Base-by-base conservation (phyloP, 2,113 vertebrate genomes). In the Dunckerocampus dactyliophorus region DNA sequence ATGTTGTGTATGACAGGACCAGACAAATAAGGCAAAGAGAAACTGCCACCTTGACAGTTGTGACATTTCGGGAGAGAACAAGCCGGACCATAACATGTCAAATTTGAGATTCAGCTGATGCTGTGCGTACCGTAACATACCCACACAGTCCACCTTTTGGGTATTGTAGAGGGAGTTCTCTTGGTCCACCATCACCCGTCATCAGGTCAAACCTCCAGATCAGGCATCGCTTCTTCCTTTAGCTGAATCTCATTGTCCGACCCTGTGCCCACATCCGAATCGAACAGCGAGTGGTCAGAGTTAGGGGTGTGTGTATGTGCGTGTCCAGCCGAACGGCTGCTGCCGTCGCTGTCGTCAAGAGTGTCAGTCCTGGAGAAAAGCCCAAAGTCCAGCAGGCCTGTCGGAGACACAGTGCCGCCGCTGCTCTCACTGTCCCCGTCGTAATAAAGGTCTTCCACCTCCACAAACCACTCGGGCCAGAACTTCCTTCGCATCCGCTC, bases 361-460 rank as follows among this genome's bases (percentile, higher is more conserved):
- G 94, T 98, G 90, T 95, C 95, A 88, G 95, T 96, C 88, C 92
- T 92, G 87, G 95, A 99, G 89, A 95, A 95, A 82, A 94, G 92
- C 75, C 94, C 93, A 43, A 93, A 92, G 79, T 95, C 93, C 71
- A 85, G 74, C 53, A 67, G 75, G 56, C 79, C 79, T 0, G 72
- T 76, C 0, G 83, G 84, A 71, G 83, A 91, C 77, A 39, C 91
- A 83, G 0, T 89, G 15, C 89, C 48, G 19, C 72, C 14, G 59
- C 80, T 95, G 72, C 88, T 90, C 63, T 96, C 95, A 0, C 92
- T 94, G 75, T 93, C 94, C 47, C 93, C 94, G 12, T 96, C 93
- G 0, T 92, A 97, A 48, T 91, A 85, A 49, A 94, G 90, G 75
- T 96, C 94, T 70, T 97, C 94, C 14, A 92, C 90, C 13, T 95